phyloP scores from a whole-genome alignment of 2,888 invertebrate species.

The Diadegma fenestrale region DNA sequence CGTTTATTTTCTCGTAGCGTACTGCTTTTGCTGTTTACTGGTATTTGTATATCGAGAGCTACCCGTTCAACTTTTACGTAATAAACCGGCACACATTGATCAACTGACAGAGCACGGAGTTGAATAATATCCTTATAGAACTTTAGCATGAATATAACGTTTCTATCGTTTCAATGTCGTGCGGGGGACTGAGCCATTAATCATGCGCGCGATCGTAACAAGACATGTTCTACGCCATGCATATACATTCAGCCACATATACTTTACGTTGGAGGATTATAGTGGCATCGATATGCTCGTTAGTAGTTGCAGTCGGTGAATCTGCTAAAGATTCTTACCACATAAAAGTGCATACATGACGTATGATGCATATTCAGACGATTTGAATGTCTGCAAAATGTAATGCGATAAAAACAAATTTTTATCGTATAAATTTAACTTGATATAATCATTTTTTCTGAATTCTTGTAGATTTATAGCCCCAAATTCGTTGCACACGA shows the following conservation, averaged over 20 bases:
- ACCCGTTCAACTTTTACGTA: conserved; percentile 63
- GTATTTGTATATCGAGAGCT: conserved; percentile 25
- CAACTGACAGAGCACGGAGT: conserved; percentile 53
- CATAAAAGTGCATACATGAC: background rate
- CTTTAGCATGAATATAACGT: conserved; percentile 69
- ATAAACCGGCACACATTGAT: conserved; percentile 53
- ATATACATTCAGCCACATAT: conserved; percentile 3
- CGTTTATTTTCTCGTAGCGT: conserved; percentile 30
- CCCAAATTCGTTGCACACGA: background rate
- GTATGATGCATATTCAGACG: background rate
- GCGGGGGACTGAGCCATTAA: conserved; percentile 61
- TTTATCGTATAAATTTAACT: background rate
- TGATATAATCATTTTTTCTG: background rate
- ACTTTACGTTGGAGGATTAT: conserved; percentile 31
- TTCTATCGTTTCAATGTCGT: conserved; percentile 73
- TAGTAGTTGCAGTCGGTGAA: conserved; percentile 28
- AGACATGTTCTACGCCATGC: conserved; percentile 53
- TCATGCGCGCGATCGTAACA: conserved; percentile 67
- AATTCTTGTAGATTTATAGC: too few species aligned
- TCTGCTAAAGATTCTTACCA: conserved; percentile 1
- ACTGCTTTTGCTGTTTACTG: conserved; percentile 21
- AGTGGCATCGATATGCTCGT: conserved; percentile 45
- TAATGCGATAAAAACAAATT: background rate
- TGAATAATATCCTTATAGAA: conserved; percentile 69
- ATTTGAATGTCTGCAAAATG: background rate